A percentile compares a stretch with the other conserved stretches of the same genome.
Conservation (phyloP, 2,113 vertebrate species). For the Nothocercus julius region DNA sequence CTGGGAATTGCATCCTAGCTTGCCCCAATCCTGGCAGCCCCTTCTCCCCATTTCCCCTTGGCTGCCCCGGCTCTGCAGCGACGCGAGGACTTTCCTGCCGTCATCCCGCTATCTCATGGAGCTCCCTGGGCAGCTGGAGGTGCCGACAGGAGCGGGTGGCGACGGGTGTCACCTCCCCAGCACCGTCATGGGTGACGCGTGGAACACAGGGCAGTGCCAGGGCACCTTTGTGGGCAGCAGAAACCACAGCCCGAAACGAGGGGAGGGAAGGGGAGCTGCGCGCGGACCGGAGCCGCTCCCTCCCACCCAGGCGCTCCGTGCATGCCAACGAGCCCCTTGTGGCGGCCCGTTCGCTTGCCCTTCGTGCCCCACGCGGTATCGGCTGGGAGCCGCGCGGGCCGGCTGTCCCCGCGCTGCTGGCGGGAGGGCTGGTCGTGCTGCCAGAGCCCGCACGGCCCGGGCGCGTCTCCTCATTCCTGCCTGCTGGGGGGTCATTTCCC, state of each 20-base stretch:
- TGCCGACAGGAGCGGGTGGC: neutral
- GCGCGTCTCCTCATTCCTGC: neutral
- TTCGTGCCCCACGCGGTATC: neutral
- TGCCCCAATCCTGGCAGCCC: neutral
- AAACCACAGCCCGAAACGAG: accelerated
- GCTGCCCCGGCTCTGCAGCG: neutral
- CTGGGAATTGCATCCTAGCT: neutral
- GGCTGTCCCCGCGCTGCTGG: neutral
- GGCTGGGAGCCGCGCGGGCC: neutral
- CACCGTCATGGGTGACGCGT: neutral
- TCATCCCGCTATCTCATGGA: neutral
- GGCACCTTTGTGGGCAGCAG: accelerated
- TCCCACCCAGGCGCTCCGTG: neutral
- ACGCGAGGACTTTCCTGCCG: neutral
- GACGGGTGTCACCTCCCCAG: neutral
- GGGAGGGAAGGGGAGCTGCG: neutral
- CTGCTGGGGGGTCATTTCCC: neutral
- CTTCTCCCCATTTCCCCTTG: neutral
- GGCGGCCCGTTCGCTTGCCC: neutral
- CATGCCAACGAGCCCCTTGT: conserved; percentile 26
- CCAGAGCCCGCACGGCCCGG: accelerated
- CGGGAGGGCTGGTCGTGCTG: neutral
- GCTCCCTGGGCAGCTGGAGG: accelerated
- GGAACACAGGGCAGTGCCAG: neutral
- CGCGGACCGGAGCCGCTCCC: accelerated